Evolutionary conservation across 2,888 invertebrate genomes (phyloP).

Genomic region (Xylota segnis): DNA sequence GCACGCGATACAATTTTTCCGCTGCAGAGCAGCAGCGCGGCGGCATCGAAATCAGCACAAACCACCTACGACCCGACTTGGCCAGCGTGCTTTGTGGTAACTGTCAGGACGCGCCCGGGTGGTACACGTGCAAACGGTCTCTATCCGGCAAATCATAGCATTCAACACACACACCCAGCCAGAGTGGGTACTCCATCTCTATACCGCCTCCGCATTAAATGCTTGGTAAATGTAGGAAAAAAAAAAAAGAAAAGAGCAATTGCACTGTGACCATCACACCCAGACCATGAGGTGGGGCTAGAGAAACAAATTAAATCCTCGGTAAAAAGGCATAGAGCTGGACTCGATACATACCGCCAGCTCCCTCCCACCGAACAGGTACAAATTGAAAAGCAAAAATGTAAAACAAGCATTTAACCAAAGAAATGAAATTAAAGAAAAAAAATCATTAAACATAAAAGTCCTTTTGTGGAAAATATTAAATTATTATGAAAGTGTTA

Average conservation of each 20-base stretch:
- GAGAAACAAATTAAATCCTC: slow-evolving; percentile 71
- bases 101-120: slow-evolving; percentile 59
- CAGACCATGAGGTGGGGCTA: slow-evolving; percentile 19
- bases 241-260: slow-evolving; percentile 39
- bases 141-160: slow-evolving; percentile 69
- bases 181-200: neutral
- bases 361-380: slow-evolving; percentile 16
- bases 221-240: slow-evolving; percentile 41
- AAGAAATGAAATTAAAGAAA: slow-evolving; percentile 19
- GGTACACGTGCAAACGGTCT: slow-evolving; percentile 71
- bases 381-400: slow-evolving; percentile 48
- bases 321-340: slow-evolving; percentile 37
- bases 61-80: slow-evolving; percentile 57
- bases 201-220: slow-evolving; percentile 46
- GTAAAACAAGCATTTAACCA: slow-evolving; percentile 48
- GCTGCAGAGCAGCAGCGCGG: slow-evolving; percentile 4
- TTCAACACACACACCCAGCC: slow-evolving; percentile 55
- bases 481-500: slow-evolving; percentile 50
- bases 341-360: neutral
- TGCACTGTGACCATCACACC: slow-evolving; percentile 60
- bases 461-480: slow-evolving; percentile 56
- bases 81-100: slow-evolving; percentile 69
- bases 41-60: slow-evolving; percentile 39
- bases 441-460: slow-evolving; percentile 36
- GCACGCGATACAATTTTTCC: slow-evolving; percentile 69